These are phyloP conservation scores for Rostratula benghalensis DNA, from an alignment of 2,113 vertebrate genomes.

Conservation along the genomic window DNA sequence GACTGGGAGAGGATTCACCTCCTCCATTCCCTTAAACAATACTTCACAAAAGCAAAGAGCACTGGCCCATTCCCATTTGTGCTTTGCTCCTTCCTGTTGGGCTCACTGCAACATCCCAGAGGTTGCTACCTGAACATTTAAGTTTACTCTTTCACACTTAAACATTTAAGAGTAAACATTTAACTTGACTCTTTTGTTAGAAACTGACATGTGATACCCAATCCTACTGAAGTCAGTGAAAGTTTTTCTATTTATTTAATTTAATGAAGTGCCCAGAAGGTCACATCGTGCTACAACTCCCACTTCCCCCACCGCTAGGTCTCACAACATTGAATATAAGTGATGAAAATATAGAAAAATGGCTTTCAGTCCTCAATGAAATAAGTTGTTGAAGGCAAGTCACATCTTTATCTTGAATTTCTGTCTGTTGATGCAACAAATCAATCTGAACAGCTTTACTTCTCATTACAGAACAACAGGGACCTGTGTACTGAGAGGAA, in stretches of 20 bases:
- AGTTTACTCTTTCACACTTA: not conserved
- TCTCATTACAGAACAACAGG: not conserved
- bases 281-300: not conserved
- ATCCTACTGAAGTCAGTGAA: not conserved
- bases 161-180: not conserved
- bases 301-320: not conserved
- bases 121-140: not conserved
- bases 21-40: not conserved
- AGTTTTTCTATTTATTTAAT: not conserved
- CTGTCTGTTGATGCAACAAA: slow-evolving; percentile 2
- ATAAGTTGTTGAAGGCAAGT: not conserved
- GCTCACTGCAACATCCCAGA: rapidly evolving
- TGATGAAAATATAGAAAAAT: not conserved
- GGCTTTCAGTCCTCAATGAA: not conserved
- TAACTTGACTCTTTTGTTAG: not conserved
- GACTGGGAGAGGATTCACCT: not conserved
- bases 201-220: not conserved
- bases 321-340: not conserved
- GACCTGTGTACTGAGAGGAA: not conserved
- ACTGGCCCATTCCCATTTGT: not conserved
- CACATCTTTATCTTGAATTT: not conserved
- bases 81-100: not conserved
- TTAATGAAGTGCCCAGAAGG: not conserved
- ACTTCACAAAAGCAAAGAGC: not conserved
- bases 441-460: not conserved